Evolutionary conservation across 2,888 invertebrate genomes (phyloP).

Genomic region (Listrodromus nycthemerus): DNA sequence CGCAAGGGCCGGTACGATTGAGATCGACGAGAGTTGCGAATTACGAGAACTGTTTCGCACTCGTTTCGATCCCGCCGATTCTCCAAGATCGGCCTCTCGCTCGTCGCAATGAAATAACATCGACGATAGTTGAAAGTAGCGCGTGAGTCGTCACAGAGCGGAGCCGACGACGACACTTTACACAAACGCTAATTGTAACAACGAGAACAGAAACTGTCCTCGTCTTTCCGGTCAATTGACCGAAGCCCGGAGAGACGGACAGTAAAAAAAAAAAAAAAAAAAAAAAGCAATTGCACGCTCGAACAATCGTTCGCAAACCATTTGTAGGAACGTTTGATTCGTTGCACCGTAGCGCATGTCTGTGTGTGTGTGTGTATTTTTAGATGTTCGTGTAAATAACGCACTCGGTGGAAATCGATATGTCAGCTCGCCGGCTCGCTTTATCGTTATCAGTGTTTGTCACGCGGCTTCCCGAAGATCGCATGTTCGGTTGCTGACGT

Average conservation of each 20-base stretch:
- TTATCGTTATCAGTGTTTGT: constrained; percentile 58
- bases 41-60: too few species aligned
- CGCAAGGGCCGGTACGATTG: too few species aligned
- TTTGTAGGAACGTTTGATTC: constrained; percentile 12
- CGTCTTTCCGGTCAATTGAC: constrained; percentile 1
- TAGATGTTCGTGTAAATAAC: neutral
- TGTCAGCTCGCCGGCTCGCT: constrained; percentile 18
- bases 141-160: too few species aligned
- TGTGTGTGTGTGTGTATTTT: neutral
- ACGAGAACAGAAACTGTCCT: too few species aligned
- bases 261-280: neutral
- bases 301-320: constrained; percentile 4
- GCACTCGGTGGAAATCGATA: constrained; percentile 37
- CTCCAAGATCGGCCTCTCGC: too few species aligned
- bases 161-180: too few species aligned
- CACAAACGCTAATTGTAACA: too few species aligned
- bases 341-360: neutral
- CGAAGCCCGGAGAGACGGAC: neutral
- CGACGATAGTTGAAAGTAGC: too few species aligned
- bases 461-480: constrained; percentile 60
- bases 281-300: neutral
- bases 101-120: too few species aligned
- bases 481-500: constrained; percentile 72
- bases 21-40: too few species aligned
- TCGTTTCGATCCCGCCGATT: too few species aligned